phyloP scores from a whole-genome alignment of 2,113 vertebrate species.

The Lophochroa leadbeateri region DNA sequence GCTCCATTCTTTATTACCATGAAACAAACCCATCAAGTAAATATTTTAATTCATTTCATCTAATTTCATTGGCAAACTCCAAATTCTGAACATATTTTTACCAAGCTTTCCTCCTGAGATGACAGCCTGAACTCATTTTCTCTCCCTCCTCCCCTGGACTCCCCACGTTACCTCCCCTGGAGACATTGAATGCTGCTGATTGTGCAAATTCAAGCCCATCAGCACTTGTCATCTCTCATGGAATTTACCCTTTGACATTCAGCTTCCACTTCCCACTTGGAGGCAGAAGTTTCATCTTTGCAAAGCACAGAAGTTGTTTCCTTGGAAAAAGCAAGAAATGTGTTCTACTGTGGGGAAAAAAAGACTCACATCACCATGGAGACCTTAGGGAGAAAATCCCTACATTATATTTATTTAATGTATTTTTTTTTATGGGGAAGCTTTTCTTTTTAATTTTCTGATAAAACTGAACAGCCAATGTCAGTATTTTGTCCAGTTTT shows the following conservation, averaged over 20 bases:
- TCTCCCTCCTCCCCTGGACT: not conserved
- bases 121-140: not conserved
- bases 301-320: conserved; percentile 4
- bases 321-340: not conserved
- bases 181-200: conserved; percentile 26
- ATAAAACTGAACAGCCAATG: not conserved
- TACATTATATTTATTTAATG: not conserved
- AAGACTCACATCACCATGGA: not conserved
- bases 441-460: not conserved
- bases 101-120: conserved; percentile 29
- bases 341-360: not conserved
- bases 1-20: not conserved
- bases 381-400: not conserved
- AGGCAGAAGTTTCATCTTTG: conserved; percentile 35
- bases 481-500: not conserved
- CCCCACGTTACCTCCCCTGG: not conserved
- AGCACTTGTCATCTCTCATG: conserved; percentile 40
- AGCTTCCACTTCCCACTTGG: not conserved
- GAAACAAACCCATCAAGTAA: conserved; percentile 53
- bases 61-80: conserved; percentile 39
- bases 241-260: conserved; percentile 59
- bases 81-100: conserved; percentile 49
- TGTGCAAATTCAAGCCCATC: conserved; percentile 49
- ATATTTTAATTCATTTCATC: conserved; percentile 64
- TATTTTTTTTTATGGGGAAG: not conserved